Percentiles rank a stretch among this genome's conserved stretches.
Evolutionary conservation across 2,888 invertebrate genomes (phyloP).

Genomic region (Microctonus aethiopoides): DNA sequence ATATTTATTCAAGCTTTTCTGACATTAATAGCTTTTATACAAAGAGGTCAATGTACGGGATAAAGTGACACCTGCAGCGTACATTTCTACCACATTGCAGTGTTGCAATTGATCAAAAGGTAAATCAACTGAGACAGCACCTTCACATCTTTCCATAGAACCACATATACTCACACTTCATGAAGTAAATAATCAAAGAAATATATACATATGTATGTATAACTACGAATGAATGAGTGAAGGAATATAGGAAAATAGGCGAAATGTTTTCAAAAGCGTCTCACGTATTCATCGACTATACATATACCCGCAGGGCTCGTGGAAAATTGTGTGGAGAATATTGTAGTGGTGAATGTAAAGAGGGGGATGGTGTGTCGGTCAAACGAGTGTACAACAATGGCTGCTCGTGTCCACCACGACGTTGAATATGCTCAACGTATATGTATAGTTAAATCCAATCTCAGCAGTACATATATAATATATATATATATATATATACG

Average conservation of each 20-base stretch:
- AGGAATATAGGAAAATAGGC: background rate
- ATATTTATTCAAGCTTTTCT: background rate
- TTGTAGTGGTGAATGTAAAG: background rate
- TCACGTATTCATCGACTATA: conserved; percentile 21
- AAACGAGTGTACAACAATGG: conserved; percentile 22
- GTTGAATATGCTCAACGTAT: conserved; percentile 19
- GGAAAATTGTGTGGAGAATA: conserved; percentile 9
- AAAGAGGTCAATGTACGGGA: conserved; percentile 14
- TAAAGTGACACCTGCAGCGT: conserved; percentile 26
- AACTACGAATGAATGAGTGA: background rate
- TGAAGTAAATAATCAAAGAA: conserved; percentile 9
- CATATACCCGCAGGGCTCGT: conserved; percentile 20
- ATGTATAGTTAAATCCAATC: conserved; percentile 20
- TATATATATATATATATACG: background rate
- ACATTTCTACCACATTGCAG: background rate
- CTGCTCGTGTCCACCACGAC: conserved; percentile 4
- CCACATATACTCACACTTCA: background rate
- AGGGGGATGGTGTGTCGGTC: conserved; percentile 14
- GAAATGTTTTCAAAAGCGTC: conserved; percentile 6
- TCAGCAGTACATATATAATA: background rate
- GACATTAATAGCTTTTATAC: background rate
- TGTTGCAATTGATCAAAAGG: conserved; percentile 23
- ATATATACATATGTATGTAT: background rate
- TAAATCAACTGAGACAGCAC: conserved; percentile 20
- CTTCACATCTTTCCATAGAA: background rate